Evolutionary conservation across 2,113 vertebrate genomes (phyloP).

Genomic region (Erinaceus europaeus): DNA sequence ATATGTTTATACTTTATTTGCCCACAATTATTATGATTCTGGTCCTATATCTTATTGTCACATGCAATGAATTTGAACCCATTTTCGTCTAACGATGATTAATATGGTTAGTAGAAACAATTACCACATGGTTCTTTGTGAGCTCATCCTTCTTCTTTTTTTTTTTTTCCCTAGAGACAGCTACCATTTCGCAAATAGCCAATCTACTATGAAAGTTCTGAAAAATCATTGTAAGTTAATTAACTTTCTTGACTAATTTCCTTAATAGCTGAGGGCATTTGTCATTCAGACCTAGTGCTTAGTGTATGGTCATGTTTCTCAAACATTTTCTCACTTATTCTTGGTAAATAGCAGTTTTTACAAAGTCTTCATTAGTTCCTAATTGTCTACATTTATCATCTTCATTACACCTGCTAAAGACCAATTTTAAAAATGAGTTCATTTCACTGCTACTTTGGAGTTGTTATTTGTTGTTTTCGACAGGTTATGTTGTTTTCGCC

Average conservation of each 20-base stretch:
- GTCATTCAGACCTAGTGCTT: slow-evolving; percentile 45
- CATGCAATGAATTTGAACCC: neutral
- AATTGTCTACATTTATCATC: slow-evolving; percentile 70
- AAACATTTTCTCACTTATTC: slow-evolving; percentile 44
- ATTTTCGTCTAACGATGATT: slow-evolving; percentile 29
- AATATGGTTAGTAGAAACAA: slow-evolving; percentile 5
- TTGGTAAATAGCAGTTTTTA: slow-evolving; percentile 63
- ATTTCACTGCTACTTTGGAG: slow-evolving; percentile 52
- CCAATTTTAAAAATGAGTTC: slow-evolving; percentile 50
- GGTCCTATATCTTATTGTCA: neutral
- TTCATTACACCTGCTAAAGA: slow-evolving; percentile 61
- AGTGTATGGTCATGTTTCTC: slow-evolving; percentile 1
- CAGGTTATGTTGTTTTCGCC: no score
- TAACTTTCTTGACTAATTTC: slow-evolving; percentile 62
- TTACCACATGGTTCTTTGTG: slow-evolving; percentile 4
- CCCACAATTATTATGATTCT: neutral
- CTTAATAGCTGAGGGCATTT: slow-evolving; percentile 45
- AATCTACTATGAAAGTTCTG: slow-evolving; percentile 2
- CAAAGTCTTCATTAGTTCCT: slow-evolving; percentile 61
- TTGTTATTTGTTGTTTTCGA: no score
- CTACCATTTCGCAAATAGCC: neutral
- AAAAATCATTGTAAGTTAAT: slow-evolving; percentile 64
- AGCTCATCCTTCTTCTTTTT: slow-evolving; percentile 1
- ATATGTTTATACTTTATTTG: neutral
- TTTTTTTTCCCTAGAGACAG: slow-evolving; percentile 38